A percentile compares a stretch with the other conserved stretches of the same genome.
Evolutionary conservation across 2,797 vertebrate species (phyloP).

Genomic region (Pseudopleuronectes americanus): DNA sequence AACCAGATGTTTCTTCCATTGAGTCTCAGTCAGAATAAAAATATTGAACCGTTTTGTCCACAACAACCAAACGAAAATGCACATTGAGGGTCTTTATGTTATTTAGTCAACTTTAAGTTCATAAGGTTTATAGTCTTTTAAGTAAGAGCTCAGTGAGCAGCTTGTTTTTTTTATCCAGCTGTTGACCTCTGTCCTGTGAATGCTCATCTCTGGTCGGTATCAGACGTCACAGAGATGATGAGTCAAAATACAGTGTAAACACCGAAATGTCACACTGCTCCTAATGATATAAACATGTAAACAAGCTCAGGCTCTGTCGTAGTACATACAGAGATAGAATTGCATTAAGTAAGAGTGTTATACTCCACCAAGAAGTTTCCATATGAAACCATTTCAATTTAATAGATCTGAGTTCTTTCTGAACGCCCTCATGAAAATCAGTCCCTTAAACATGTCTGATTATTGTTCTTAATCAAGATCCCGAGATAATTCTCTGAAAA

Average conservation of each 20-base stretch:
- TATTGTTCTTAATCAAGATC: too few species aligned
- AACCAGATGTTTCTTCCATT: background rate
- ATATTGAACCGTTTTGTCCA: too few species aligned
- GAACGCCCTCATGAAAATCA: too few species aligned
- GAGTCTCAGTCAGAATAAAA: background rate
- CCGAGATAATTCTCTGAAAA: too few species aligned
- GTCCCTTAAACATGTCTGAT: too few species aligned
- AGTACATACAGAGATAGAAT: too few species aligned
- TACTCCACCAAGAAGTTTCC: too few species aligned
- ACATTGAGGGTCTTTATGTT: background rate
- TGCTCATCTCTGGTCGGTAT: conserved; percentile 28
- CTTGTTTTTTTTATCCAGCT: conserved; percentile 18
- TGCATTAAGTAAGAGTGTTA: background rate
- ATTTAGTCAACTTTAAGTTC: conserved; percentile 10
- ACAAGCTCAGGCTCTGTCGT: background rate
- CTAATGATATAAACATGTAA: background rate
- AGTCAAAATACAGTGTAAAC: conserved; percentile 33
- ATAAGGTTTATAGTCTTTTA: conserved; percentile 24
- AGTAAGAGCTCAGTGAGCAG: conserved; percentile 17
- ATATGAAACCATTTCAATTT: too few species aligned
- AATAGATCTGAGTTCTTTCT: too few species aligned
- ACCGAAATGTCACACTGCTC: conserved; percentile 34
- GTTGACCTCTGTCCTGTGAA: conserved; percentile 42
- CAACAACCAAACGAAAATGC: too few species aligned
- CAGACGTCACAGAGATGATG: conserved; percentile 30